Evolutionary conservation across 2,888 invertebrate genomes (phyloP).

Genomic region (Hirtodrosophila trivittata): DNA sequence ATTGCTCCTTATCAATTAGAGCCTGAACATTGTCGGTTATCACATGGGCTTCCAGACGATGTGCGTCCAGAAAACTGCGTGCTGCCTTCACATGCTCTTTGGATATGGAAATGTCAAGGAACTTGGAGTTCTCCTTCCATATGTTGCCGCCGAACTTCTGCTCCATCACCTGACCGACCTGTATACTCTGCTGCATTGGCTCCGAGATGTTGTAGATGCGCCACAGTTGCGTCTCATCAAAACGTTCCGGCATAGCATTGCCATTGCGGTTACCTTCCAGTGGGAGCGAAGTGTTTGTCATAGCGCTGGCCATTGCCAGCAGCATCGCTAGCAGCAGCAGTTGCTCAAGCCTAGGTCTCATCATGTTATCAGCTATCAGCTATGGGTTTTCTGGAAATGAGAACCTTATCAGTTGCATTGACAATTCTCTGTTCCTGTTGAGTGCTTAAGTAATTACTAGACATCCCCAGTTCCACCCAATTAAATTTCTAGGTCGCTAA

Average conservation of each 20-base stretch:
- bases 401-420: slow-evolving; percentile 21
- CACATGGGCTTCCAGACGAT: slow-evolving; percentile 87
- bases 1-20: slow-evolving; percentile 88
- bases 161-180: slow-evolving; percentile 73
- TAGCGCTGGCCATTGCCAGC: slow-evolving; percentile 2
- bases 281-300: slow-evolving; percentile 7
- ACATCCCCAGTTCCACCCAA: neutral
- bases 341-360: slow-evolving; percentile 3
- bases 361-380: slow-evolving; percentile 6
- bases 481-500: slow-evolving; percentile 8
- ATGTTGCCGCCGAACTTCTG: slow-evolving; percentile 80
- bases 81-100: slow-evolving; percentile 87
- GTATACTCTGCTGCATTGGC: slow-evolving; percentile 58
- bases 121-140: slow-evolving; percentile 83
- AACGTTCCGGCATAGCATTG: slow-evolving; percentile 76
- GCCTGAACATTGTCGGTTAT: slow-evolving; percentile 90
- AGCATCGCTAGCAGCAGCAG: slow-evolving; percentile 32
- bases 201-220: slow-evolving; percentile 81
- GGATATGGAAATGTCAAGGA: slow-evolving; percentile 88
- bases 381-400: slow-evolving; percentile 14
- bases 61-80: slow-evolving; percentile 86
- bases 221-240: slow-evolving; percentile 81
- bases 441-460: slow-evolving; percentile 23
- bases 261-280: neutral
- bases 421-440: too few species aligned